Evolutionary conservation across 2,888 invertebrate genomes (phyloP).

Genomic region (Volucella zonaria): DNA sequence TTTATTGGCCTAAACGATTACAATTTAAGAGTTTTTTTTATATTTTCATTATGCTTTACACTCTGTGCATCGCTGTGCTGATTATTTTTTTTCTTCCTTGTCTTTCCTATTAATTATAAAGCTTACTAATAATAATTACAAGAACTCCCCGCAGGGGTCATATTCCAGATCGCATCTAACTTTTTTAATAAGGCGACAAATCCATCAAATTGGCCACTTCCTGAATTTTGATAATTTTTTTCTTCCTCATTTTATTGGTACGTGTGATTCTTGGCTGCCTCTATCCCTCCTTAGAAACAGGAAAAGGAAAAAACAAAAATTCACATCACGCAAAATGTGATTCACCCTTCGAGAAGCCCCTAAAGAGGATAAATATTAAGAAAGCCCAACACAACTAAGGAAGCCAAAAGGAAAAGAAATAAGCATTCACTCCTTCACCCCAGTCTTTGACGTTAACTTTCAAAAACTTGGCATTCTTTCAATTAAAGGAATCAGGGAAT

Average conservation of each 20-base stretch:
- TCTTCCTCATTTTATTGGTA: conserved; percentile 24
- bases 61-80: neutral
- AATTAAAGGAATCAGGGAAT: conserved; percentile 39
- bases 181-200: conserved; percentile 66
- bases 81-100: neutral
- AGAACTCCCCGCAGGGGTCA: conserved; percentile 13
- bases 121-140: conserved; percentile 25
- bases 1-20: conserved; percentile 56
- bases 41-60: neutral
- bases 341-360: conserved; percentile 42
- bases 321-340: conserved; percentile 50
- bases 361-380: conserved; percentile 25
- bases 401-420: conserved; percentile 1
- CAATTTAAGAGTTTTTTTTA: conserved; percentile 54
- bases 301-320: conserved; percentile 25
- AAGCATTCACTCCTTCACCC: conserved; percentile 26
- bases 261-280: conserved; percentile 5
- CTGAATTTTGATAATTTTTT: conserved; percentile 40
- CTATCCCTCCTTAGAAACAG: conserved; percentile 16
- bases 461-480: conserved; percentile 54
- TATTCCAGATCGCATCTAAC: conserved; percentile 47
- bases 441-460: conserved; percentile 51
- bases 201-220: conserved; percentile 59
- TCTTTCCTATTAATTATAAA: conserved; percentile 19
- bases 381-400: conserved; percentile 9